These are phyloP conservation scores for Bufo gargarizans DNA, from an alignment of 2,113 vertebrate genomes.

Conservation along the genomic window DNA sequence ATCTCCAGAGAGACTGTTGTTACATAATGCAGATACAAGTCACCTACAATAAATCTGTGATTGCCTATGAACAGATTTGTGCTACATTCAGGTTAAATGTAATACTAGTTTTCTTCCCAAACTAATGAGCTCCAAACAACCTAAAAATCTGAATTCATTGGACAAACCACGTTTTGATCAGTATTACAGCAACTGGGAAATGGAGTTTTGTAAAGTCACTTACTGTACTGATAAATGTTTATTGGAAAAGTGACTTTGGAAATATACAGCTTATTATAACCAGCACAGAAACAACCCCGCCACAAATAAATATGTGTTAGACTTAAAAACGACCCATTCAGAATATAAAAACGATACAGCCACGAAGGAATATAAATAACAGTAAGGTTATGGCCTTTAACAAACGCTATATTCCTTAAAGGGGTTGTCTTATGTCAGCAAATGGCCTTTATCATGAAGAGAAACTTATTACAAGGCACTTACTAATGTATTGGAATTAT, in stretches of 20 bases:
- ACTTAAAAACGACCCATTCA: background rate
- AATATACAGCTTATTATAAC: background rate
- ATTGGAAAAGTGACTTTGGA: background rate
- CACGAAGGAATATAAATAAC: background rate
- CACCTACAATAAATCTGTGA: background rate
- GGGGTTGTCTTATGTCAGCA: too few relatives aligned
- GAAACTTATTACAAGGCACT: too few relatives aligned
- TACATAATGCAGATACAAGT: background rate
- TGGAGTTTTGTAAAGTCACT: background rate
- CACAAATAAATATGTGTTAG: background rate
- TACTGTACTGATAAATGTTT: background rate
- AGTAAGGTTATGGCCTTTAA: background rate
- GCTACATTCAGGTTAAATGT: background rate
- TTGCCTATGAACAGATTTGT: background rate
- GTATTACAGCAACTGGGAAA: background rate
- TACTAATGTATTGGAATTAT: too few relatives aligned
- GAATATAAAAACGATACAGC: background rate
- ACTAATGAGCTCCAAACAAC: background rate
- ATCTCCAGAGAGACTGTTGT: background rate
- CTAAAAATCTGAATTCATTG: background rate
- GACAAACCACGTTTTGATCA: background rate
- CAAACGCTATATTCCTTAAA: background rate
- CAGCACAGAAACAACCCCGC: background rate
- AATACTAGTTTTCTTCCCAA: background rate
- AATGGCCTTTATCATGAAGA: too few relatives aligned